Evolutionary conservation across 2,888 invertebrate species (phyloP).

Genomic region (Cremastinae sp.): DNA sequence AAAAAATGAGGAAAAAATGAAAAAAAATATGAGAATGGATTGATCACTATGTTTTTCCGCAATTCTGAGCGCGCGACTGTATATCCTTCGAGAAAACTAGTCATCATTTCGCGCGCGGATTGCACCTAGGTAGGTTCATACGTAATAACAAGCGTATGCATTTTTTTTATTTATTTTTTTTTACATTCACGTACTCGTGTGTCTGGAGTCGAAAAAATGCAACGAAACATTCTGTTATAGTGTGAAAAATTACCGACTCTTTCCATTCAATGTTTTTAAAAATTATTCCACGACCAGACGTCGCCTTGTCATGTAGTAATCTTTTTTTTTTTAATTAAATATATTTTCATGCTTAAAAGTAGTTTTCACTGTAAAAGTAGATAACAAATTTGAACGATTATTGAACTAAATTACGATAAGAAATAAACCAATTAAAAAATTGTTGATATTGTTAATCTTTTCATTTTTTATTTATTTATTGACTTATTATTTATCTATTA

Average conservation of each 20-base stretch:
- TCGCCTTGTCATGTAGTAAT: no score
- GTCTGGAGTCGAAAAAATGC: background rate
- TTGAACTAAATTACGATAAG: no score
- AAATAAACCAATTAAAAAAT: no score
- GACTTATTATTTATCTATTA: no score
- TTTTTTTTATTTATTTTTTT: background rate
- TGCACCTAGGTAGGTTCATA: slow-evolving; percentile 16
- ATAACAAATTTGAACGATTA: no score
- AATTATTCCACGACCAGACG: background rate
- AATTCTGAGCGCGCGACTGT: slow-evolving; percentile 45
- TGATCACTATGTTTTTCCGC: slow-evolving; percentile 57
- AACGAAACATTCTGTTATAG: background rate
- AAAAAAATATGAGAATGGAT: slow-evolving; percentile 26
- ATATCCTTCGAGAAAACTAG: slow-evolving; percentile 44
- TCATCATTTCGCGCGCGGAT: slow-evolving; percentile 38
- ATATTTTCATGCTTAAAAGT: no score
- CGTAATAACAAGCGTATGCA: slow-evolving; percentile 31
- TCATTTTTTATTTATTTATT: no score
- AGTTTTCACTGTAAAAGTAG: no score
- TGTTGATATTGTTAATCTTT: no score
- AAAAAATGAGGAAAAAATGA: slow-evolving; percentile 6
- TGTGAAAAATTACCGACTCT: slow-evolving; percentile 28
- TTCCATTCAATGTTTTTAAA: slow-evolving; percentile 23
- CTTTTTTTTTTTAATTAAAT: no score
- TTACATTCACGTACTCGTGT: background rate